Evolutionary conservation across 2,113 vertebrate species (phyloP), one percentile per base, ranked within the genome.

Genomic region (Willisornis vidua): DNA sequence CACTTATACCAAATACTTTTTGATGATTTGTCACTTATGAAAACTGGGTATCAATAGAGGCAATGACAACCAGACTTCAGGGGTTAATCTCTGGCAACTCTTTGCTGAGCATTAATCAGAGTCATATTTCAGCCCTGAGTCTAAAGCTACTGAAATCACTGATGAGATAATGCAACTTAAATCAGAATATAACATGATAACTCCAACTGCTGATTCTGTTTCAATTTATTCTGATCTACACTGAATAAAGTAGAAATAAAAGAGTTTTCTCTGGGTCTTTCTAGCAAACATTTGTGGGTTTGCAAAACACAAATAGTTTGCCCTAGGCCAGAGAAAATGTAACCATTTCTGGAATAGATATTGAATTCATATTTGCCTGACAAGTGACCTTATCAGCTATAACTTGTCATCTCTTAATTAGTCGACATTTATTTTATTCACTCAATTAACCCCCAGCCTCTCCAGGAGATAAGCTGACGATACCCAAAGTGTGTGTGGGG

Each of bases 321-420:
- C 93, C 90, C 52, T 39, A 90, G 85, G 90, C 90, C 79, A 94
- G 65, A 88, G 76, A 80, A 93, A 92, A 94, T 78, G 29, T 71
- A 96, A 65, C 81, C 39, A 90, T 94, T 96, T 95, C 43, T 63
- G 70, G 58, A 80, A 80, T 1, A 87, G 88, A 74, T 84, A 81
- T 19, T 81, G 70, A 93, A 81, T 84, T 95, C 82, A 63, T 84
- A 88, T 90, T 92, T 90, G 76, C 73, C 79, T 96, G 93, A 74
- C 93, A 93, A 96, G 70, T 90, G 94, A 92, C 88, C 85, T 96
- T 96, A 94, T 90, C 88, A 90, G 73, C 73, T 80, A 26, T 68
- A 74, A 95, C 90, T 78, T 90, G 76, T 83, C 90, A 89, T 92
- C 83, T 90, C 81, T 46, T 95, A 94, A 88, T 90, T 95, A 93